Base-by-base conservation (phyloP, 2,113 vertebrate genomes). In the Microcebus lehilahytsara region DNA sequence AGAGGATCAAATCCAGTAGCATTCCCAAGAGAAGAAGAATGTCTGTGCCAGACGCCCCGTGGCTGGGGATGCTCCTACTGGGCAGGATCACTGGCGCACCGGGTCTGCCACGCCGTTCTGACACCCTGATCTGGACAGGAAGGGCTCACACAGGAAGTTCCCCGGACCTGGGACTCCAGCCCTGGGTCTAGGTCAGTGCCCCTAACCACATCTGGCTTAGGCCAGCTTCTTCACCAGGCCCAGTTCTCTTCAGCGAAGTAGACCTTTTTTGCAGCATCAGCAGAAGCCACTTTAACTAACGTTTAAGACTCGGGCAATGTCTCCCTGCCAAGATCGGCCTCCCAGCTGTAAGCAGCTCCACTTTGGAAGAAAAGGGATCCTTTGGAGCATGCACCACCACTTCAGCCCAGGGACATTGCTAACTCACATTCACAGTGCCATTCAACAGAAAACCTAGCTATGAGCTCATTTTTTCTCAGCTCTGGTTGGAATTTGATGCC, bases 161-260 rank as follows among this genome's bases (percentile, higher is more conserved):
- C 2, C 0, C 4, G 16, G 7, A 32, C 2, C 1, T 12, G 64
- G 32, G 64, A 53, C 25, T 56, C 22, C 13, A 69, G 5, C 17
- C 9, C 66, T 14, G 4, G 4, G 9, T 34, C n/a, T n/a, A 22
- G 16, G 0, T 78, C 5, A 7, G 3, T 0, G 16, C 27, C 9
- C 85, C 30, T 46, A 49, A 27, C 25, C 2, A 69, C n/a, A 67
- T 6, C 20, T 8, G 12, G 20, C 1, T 56, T 60, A 49, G 16
- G 20, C 27, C 51, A 46, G 1, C 10, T 66, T 64, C 37, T 23
- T 34, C 42, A n/a, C 23, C 67, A 40, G 37, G 1, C 5, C 37
- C 64, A 0, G 17, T 62, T 67, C 13, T 8, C 66, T 34, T 40
- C 34, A 9, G 6, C 5, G 30, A 53, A 62, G 53, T 32, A 20